Conservation (phyloP, 2,113 vertebrate species). For the Odocoileus hemionus region DNA sequence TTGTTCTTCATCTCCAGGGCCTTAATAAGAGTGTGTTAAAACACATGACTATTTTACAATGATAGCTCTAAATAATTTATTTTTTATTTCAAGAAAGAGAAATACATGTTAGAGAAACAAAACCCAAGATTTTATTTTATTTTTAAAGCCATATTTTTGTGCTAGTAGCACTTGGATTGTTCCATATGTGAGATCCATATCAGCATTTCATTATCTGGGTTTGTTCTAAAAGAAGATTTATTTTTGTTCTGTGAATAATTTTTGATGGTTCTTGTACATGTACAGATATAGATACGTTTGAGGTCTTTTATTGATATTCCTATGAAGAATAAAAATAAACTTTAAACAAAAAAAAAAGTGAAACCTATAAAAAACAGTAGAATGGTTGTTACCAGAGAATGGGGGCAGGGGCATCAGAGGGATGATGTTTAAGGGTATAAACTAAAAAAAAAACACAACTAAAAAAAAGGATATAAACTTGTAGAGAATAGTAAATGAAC, state of each 20-base stretch:
- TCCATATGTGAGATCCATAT: constrained; percentile 80
- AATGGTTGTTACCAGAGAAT: neutral
- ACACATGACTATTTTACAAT: constrained; percentile 81
- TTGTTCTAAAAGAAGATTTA: constrained; percentile 88
- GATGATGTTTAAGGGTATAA: neutral
- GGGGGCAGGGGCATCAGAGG: neutral
- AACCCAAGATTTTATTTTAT: constrained; percentile 79
- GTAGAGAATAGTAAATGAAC: neutral
- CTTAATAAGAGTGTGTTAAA: constrained; percentile 82
- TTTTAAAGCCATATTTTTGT: constrained; percentile 85
- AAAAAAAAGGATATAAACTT: neutral
- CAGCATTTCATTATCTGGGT: constrained; percentile 86
- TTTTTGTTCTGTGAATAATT: constrained; percentile 90
- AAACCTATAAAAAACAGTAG: neutral
- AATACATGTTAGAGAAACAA: constrained; percentile 78
- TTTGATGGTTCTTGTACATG: constrained; percentile 87
- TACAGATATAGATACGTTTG: constrained; percentile 87
- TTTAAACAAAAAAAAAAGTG: constrained; percentile 62
- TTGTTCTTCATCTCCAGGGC: constrained; percentile 79
- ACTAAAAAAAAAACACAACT: neutral
- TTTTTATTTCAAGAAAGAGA: constrained; percentile 83
- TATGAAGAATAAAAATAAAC: constrained; percentile 87
- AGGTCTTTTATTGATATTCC: constrained; percentile 88
- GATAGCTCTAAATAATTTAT: constrained; percentile 86
- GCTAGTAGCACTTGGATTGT: constrained; percentile 81